These are phyloP conservation scores for Morus bassanus DNA, from an alignment of 2,797 vertebrate species.

Conservation along the genomic window DNA sequence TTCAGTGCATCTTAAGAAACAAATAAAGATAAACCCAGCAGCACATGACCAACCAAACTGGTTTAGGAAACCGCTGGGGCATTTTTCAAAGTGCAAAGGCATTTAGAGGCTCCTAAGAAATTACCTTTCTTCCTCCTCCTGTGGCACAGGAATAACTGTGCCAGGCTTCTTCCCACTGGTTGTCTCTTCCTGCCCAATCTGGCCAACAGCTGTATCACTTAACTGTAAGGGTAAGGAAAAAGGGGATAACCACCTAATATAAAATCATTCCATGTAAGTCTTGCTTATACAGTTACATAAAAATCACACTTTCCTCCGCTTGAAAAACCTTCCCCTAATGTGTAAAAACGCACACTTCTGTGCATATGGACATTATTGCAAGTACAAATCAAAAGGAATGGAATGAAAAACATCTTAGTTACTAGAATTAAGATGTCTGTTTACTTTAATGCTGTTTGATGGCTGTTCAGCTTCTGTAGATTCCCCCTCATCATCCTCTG, in stretches of 20 bases:
- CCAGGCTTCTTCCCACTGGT: conserved; percentile 32
- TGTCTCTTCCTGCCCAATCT: conserved; percentile 46
- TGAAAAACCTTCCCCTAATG: background rate
- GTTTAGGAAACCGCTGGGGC: background rate
- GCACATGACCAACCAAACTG: accelerated
- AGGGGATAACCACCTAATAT: background rate
- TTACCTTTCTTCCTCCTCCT: conserved; percentile 62
- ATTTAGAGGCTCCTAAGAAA: background rate
- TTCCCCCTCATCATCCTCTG: background rate
- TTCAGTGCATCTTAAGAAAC: background rate
- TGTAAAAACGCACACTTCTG: background rate
- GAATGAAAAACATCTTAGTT: background rate
- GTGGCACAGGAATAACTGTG: conserved; percentile 35
- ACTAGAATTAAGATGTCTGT: background rate
- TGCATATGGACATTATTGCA: background rate
- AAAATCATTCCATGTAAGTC: background rate
- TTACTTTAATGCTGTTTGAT: background rate
- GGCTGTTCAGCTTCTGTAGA: background rate
- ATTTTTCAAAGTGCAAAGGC: background rate
- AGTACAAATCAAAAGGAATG: background rate
- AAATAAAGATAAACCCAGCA: background rate
- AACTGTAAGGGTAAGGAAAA: background rate
- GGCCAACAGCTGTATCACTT: conserved; percentile 2
- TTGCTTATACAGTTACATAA: background rate
- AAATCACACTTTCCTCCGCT: background rate